Evolutionary conservation across 2,888 invertebrate species (phyloP), one percentile per base, ranked within the genome.

Genomic region (Apantesis nais): DNA sequence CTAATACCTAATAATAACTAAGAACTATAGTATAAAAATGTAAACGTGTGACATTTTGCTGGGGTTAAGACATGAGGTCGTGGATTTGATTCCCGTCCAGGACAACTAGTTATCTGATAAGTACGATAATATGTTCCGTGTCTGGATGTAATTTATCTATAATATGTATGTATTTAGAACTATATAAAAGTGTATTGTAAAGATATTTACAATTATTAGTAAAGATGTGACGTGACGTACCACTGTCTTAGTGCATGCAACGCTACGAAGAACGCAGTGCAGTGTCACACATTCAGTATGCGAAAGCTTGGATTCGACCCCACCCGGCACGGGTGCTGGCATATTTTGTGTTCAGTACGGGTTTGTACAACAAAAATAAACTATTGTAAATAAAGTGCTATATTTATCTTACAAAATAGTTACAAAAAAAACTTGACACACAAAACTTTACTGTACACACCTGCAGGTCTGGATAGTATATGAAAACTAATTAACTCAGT

Each of bases 341-440:
- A 58, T 58, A 58, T 25, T 12, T 58, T 29, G 58, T 7, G 16
- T 44, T 44, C 19, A 19, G 2, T 44, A 16, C 5, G 68, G 48
- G 19, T 34, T 37, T 1, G 4, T 9, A 55, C 71, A 74, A 70
- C 82, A 86, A 83, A 73, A 84, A 85, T 83, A 76, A 80, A 71
- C 72, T 84, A 83, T 91, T 95, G 95, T 95, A 95, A 95, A 95
- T 95, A 95, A 94, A 92, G 95, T 94, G 94, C 95, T 94, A 94
- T 95, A 93, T 94, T 95, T 93, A 94, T 91, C 91, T 92, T 94
- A 94, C 94, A 95, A 95, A 94, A 93, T 94, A 93, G 94, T 93
- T 93, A 94, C 93, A 94, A 93, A 93, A 90, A 89, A 92, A 93
- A 92, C 84, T 92, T 89, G 90, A 92, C 93, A 94, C 94, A 92